These are phyloP conservation scores for Mormyrus proboscirostris DNA, from an alignment of 2,797 vertebrate species.

Conservation along the genomic window DNA sequence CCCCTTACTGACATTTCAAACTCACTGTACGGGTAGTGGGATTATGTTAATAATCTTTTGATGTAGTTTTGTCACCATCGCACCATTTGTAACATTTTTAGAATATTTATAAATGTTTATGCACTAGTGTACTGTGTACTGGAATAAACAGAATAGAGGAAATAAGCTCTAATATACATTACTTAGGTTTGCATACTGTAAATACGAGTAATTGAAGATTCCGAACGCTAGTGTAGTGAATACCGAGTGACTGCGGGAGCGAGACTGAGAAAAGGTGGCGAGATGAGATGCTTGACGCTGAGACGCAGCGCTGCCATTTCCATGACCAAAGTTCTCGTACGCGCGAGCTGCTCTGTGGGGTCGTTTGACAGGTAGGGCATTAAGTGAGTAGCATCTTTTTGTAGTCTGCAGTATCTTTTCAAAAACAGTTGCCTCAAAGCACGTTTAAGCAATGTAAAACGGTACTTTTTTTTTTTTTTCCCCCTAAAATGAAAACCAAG, in stretches of 20 bases:
- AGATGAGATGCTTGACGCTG: background rate
- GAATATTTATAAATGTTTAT: background rate
- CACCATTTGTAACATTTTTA: background rate
- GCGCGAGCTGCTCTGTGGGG: background rate
- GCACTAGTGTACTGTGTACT: background rate
- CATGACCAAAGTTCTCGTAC: background rate
- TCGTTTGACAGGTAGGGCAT: background rate
- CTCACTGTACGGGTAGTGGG: background rate
- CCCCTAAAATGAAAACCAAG: background rate
- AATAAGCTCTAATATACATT: background rate
- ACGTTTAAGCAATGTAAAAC: background rate
- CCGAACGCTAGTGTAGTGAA: background rate
- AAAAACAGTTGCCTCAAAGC: background rate
- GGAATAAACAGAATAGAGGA: background rate
- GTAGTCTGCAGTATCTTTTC: background rate
- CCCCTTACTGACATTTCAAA: background rate
- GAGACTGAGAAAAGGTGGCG: background rate
- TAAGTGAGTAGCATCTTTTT: background rate
- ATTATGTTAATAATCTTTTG: background rate
- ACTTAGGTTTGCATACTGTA: background rate
- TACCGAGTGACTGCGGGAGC: background rate
- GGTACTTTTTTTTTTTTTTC: background rate
- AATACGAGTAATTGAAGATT: background rate
- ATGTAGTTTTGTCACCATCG: background rate
- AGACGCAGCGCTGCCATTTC: background rate